A percentile compares a stretch with the other conserved stretches of the same genome.
phyloP scores from a whole-genome alignment of 2,797 vertebrate species.

The Cuniculus paca region DNA sequence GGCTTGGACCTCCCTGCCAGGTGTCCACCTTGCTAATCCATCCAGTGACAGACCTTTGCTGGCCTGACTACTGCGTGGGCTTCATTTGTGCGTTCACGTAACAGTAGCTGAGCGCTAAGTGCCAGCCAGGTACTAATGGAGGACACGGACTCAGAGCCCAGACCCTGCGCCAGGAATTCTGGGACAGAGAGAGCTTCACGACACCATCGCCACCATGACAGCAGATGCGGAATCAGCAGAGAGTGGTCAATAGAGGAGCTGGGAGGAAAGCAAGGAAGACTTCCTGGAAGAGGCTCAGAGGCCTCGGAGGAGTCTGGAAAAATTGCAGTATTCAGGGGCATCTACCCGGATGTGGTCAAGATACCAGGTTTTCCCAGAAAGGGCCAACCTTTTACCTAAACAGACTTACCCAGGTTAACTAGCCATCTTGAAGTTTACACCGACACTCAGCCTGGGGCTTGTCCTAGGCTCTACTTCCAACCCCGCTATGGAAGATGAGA shows the following conservation, averaged over 20 bases:
- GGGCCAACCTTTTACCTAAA: neutral
- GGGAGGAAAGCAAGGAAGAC: neutral
- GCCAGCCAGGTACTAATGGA: neutral
- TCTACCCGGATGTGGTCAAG: neutral
- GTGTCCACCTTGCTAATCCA: neutral
- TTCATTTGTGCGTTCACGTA: neutral
- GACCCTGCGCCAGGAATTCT: neutral
- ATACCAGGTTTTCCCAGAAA: neutral
- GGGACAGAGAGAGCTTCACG: neutral
- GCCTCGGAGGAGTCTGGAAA: neutral
- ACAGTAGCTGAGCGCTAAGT: neutral
- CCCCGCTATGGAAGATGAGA: neutral
- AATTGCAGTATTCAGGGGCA: neutral
- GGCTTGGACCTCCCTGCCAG: neutral
- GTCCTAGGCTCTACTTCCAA: neutral
- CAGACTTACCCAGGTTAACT: neutral
- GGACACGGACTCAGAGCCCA: neutral
- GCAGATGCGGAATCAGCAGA: neutral
- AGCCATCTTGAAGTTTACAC: neutral
- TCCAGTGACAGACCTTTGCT: neutral
- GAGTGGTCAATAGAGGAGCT: neutral
- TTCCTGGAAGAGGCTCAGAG: neutral
- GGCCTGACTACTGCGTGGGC: neutral
- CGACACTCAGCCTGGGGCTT: neutral
- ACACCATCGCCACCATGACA: rapidly evolving